These are phyloP conservation scores for Strongylocentrotus purpuratus DNA, from an alignment of 35 echinoderm and acorn worm genomes.

Conservation along the genomic window DNA sequence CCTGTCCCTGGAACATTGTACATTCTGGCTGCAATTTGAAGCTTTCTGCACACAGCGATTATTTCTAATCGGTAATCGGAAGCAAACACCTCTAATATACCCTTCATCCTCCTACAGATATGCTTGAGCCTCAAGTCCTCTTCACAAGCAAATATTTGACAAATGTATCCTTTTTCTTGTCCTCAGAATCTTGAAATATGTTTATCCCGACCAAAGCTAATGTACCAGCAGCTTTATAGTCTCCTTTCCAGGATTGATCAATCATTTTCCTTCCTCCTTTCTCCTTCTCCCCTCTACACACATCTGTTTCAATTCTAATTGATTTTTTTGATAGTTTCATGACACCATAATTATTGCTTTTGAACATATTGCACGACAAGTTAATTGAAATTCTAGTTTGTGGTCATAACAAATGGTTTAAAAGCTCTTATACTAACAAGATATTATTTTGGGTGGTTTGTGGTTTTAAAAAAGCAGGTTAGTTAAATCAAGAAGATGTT, in stretches of 20 bases:
- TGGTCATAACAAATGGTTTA: no score
- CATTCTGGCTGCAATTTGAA: conserved; percentile 2
- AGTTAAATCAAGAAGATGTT: not conserved
- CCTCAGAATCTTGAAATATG: not conserved
- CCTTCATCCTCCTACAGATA: not conserved
- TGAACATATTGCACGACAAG: no score
- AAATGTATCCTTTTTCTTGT: not conserved
- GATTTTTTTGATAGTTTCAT: no score
- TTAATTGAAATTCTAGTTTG: no score
- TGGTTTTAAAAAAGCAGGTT: not conserved
- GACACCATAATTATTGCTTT: no score
- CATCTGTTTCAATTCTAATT: no score
- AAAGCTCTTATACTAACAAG: no score
- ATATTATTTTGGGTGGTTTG: not conserved
- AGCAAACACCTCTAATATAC: conserved; percentile 1
- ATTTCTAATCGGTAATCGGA: not conserved
- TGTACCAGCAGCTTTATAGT: not conserved
- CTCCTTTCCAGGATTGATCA: not conserved
- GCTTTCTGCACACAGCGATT: conserved; percentile 1
- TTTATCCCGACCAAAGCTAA: conserved; percentile 9
- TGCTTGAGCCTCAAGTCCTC: not conserved
- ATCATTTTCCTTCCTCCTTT: not conserved
- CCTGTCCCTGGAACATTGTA: not conserved
- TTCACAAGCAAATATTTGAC: conserved; percentile 10
- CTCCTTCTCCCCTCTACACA: no score